Base-by-base conservation (phyloP, 2,797 vertebrate genomes). In the Takifugu ocellatus region DNA sequence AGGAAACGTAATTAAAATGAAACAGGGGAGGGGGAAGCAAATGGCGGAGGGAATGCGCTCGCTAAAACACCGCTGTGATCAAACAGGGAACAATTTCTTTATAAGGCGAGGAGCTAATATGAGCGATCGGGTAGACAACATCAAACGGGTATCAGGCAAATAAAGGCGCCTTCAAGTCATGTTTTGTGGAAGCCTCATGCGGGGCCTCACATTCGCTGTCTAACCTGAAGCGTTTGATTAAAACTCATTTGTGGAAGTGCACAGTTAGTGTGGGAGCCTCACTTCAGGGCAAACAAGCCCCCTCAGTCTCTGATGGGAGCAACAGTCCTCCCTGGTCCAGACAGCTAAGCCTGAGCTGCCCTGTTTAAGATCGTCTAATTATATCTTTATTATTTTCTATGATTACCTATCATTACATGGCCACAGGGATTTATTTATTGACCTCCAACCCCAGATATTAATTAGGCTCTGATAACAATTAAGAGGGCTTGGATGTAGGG, bases 271-370 rank as follows among this genome's bases (percentile, higher is more conserved):
- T 51, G 21, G 43, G 49, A 76, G 59, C 62, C 56, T 58, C 46
- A 48, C 58, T 63, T 73, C 49, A 63, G 56, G 60, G 57, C 55
- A 70, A 51, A 59, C 50, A 77, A 66, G 49, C 58, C 50, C 31
- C 31, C 12, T 43, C 44, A 50, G 48, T 48, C 49, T 49, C 9
- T 21, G 44, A 14, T 39, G 4, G 36, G 27, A 29, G 2, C 36
- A 39, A 39, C 36, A 39, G 36, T 76, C 51, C 64, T 72, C 56
- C 54, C 63, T 57, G 71, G 67, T 76, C 63, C 56, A 72, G 51
- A 79, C 65, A 21, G 56, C 66, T 44, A 56, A 21, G 21, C 21
- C 52, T 61, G 69, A 71, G 58, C 50, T 56, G 52, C 58, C 66
- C 53, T 39, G 36, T 39, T 14, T 39, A 39, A 36, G 11, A 11